Conservation (phyloP, 2,888 invertebrate genomes). For the Trissolcus japonicus region DNA sequence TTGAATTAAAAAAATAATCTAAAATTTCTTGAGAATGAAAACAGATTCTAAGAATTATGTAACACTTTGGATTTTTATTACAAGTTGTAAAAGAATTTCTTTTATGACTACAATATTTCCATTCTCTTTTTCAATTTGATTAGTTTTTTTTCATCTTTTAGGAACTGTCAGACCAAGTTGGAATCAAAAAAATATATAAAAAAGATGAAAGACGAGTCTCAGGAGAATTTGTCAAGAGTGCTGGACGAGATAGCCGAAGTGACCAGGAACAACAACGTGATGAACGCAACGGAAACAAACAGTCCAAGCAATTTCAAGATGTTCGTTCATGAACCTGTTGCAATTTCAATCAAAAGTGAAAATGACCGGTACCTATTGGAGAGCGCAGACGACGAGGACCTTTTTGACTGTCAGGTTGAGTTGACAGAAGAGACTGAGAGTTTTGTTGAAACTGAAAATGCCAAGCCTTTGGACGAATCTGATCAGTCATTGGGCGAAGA, state of each 20-base stretch:
- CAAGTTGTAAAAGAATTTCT: too few species aligned
- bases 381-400: constrained; percentile 31
- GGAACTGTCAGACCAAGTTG: too few species aligned
- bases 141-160: too few species aligned
- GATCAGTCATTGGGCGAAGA: background rate
- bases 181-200: too few species aligned
- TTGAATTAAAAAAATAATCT: too few species aligned
- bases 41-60: too few species aligned
- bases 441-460: background rate
- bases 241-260: constrained; percentile 39
- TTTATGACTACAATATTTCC: too few species aligned
- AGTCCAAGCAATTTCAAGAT: constrained; percentile 7
- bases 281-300: constrained; percentile 12
- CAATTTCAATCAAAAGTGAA: constrained; percentile 26
- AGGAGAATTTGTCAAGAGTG: constrained; percentile 9
- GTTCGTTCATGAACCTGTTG: background rate
- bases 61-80: too few species aligned
- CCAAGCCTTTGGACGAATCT: background rate
- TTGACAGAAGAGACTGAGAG: constrained; percentile 18
- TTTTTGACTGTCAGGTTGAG: constrained; percentile 38
- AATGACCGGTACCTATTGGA: constrained; percentile 20
- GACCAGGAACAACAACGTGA: constrained; percentile 31
- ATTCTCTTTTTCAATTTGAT: too few species aligned
- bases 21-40: too few species aligned
- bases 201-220: too few species aligned